Base-by-base conservation (phyloP, 2,797 vertebrate genomes). In the Halcyon leucocephala region DNA sequence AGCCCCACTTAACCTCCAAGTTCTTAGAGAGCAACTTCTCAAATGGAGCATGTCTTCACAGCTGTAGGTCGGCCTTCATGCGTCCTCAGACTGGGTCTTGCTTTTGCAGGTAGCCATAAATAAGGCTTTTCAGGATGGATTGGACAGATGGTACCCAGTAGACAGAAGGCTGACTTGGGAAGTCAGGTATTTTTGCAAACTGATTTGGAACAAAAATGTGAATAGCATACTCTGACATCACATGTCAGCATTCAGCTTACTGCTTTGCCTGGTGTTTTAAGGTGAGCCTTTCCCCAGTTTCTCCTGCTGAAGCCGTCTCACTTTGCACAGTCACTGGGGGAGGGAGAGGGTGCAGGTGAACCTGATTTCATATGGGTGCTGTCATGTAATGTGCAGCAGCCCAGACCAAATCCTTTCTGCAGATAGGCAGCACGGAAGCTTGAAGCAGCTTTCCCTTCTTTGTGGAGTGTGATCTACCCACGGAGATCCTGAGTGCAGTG, bases 351-450 rank as follows among this genome's bases (percentile, higher is more conserved):
- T 26, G 15, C 8, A 4, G n/a, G 28, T 24, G 35, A 61, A 18
- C 55, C 55, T 29, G 33, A 13, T 65, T 17, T 64, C 78, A 15
- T 35, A 14, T 1, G 17, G 33, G 12, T 61, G 24, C n/a, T 82
- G 1, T 0, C 8, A 8, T n/a, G 29, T 5, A 31, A 19, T 22
- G 25, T 39, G 12, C 12, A 12, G 39, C 13, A 35, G 17, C 37
- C 29, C 4, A 54, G 54, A 48, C 37, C 46, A 80, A 81, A 46
- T 46, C 35, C 29, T 65, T 55, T 51, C 31, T 1, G 1, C 20
- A 37, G n/a, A 24, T 35, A 9, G 44, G 58, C 58, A 54, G 25
- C 16, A 2, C 4, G 14, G 35, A 51, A 14, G 26, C 33, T 69
- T 46, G 33, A 49, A 89, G 55, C 60, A 25, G 41, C 13, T 84